phyloP scores from a whole-genome alignment of 1,140 invertebrate genomes.

The Trypoxylus dichotomus region DNA sequence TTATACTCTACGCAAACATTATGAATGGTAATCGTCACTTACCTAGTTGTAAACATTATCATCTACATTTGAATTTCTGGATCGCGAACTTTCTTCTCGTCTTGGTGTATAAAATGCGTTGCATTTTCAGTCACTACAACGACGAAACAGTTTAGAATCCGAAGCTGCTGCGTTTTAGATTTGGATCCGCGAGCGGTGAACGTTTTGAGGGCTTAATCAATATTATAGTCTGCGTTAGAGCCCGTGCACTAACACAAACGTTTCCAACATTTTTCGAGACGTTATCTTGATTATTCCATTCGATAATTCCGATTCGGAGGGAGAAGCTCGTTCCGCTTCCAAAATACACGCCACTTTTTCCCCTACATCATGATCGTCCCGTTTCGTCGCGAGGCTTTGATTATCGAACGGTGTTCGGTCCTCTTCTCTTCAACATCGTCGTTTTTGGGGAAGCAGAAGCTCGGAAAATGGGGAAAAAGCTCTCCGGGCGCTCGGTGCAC shows the following conservation, averaged over 20 bases:
- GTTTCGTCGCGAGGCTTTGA: constrained; percentile 12
- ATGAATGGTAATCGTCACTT: constrained; percentile 28
- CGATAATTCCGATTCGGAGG: not conserved
- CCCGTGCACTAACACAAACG: constrained; percentile 24
- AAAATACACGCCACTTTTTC: not conserved
- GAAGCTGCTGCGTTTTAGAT: constrained; percentile 27
- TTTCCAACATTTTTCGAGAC: constrained; percentile 15
- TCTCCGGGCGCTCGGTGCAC: not conserved
- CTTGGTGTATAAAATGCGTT: constrained; percentile 40
- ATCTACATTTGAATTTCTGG: constrained; percentile 45
- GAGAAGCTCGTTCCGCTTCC: not conserved
- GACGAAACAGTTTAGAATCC: not conserved
- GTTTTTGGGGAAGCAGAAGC: constrained; percentile 1
- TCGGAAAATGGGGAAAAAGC: not conserved
- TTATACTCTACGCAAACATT: not conserved
- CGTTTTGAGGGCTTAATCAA: constrained; percentile 40
- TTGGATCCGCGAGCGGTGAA: constrained; percentile 33
- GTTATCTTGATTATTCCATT: constrained; percentile 7
- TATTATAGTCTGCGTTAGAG: constrained; percentile 37
- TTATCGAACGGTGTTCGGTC: not conserved
- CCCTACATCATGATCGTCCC: constrained; percentile 2
- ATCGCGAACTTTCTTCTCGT: constrained; percentile 42
- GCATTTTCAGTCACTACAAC: constrained; percentile 41
- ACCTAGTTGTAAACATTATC: constrained; percentile 48
- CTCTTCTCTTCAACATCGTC: not conserved